Base-by-base conservation (phyloP, 2,888 invertebrate species). In the Eueremaeus valkanovi region DNA sequence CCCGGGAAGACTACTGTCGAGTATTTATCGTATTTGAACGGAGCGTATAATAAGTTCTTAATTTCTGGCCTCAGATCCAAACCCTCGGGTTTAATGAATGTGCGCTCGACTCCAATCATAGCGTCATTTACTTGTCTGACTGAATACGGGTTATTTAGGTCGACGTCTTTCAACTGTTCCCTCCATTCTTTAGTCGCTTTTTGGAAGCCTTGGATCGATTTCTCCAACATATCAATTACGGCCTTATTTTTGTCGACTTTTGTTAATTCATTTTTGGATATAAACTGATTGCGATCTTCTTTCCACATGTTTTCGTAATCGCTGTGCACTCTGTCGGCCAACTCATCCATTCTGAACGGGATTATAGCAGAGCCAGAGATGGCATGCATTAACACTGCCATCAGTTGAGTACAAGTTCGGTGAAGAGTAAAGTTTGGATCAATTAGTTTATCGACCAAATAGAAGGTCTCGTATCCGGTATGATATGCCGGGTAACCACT, bases 391-490 rank as follows among this genome's bases (percentile, higher is more conserved):
- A 79, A 45, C 11, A 77, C 74, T 27, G 76, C 78, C 29, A 77
- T 78, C 18, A 78, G 73, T 27, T 73, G 77, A 70, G 72, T 76
- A 73, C 81, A 81, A 9, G 78, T 78, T 55, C 75, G 75, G 75
- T 82, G 82, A 16, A 81, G 79, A 33, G 76, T 79, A 78, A 82
- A 83, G 40, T 80, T 80, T 0, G 83, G 82, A 79, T 84, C 84
- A 31, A 84, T 81, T 76, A 81, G 81, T 24, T 77, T 80, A 33
- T 80, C 79, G 51, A 84, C 79, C 75, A 83, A 82, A 49, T 82
- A 80, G 76, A 82, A 82, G 1, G 82, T 84, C 72, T 84, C 84
- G 55, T 82, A 82, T 29, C 82, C 79, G 0, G 84, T 84, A 76
- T 83, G 83, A 77, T 83, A 78, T 72, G 81, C 61, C 0, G 76